A percentile compares a stretch with the other conserved stretches of the same genome.
phyloP scores from a whole-genome alignment of 2,888 invertebrate species.

The Aphidius colemani region DNA sequence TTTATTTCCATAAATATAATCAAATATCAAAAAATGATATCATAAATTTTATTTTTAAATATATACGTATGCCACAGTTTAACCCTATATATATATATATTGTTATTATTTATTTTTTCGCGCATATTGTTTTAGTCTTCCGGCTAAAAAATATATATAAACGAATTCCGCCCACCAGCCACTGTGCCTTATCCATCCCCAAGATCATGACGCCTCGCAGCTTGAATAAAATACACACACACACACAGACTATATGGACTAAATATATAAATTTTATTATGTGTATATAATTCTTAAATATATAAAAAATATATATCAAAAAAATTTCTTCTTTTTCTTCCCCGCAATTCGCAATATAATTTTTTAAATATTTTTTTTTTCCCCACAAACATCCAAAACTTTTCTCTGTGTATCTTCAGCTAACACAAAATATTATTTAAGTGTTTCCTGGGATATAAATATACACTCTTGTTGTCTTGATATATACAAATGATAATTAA shows the following conservation, averaged over 20 bases:
- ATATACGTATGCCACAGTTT: conserved; percentile 14
- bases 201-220: conserved; percentile 32
- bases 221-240: not conserved
- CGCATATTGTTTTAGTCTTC: conserved; percentile 39
- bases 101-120: conserved; percentile 32
- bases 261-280: too few relatives aligned
- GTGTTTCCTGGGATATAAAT: conserved; percentile 60
- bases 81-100: conserved; percentile 35
- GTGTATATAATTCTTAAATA: too few relatives aligned
- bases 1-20: too few relatives aligned
- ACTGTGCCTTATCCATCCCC: conserved; percentile 35
- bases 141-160: conserved; percentile 35
- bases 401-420: conserved; percentile 35
- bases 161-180: conserved; percentile 53
- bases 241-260: conserved; percentile 31
- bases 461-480: conserved; percentile 18
- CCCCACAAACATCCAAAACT: not conserved
- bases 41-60: conserved; percentile 19
- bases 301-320: too few relatives aligned
- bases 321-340: too few relatives aligned
- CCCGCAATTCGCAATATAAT: conserved; percentile 44
- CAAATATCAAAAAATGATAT: not conserved
- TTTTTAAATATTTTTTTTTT: conserved; percentile 9
- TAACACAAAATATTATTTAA: conserved; percentile 58
- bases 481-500: conserved; percentile 57